Evolutionary conservation across 2,888 invertebrate species (phyloP).

Genomic region (Onchidella celtica): DNA sequence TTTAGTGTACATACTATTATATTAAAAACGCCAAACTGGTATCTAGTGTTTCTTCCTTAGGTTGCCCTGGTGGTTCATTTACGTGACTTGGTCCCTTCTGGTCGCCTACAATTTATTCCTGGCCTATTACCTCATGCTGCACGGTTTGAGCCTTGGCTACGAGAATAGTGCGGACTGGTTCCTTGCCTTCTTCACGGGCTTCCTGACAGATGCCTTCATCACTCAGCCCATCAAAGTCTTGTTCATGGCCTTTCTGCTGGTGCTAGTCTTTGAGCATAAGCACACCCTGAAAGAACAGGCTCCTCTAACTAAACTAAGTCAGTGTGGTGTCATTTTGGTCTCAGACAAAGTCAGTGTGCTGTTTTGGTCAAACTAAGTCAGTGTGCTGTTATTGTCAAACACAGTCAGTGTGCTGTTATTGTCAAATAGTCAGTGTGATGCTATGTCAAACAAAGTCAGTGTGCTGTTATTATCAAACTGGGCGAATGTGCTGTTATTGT

Average conservation of each 20-base stretch:
- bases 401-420: too few species aligned
- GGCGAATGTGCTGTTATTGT: too few species aligned
- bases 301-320: constrained; percentile 29
- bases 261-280: constrained; percentile 59
- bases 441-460: too few species aligned
- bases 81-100: constrained; percentile 67
- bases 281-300: constrained; percentile 23
- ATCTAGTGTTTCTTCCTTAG: constrained; percentile 52
- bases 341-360: constrained; percentile 15
- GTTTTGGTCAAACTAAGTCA: too few species aligned
- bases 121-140: constrained; percentile 73
- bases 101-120: constrained; percentile 58
- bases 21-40: too few species aligned
- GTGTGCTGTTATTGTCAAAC: too few species aligned
- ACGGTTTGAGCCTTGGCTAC: constrained; percentile 74
- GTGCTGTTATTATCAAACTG: too few species aligned
- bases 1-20: too few species aligned
- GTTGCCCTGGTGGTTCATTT: constrained; percentile 75
- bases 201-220: constrained; percentile 65
- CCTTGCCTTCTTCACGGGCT: constrained; percentile 71
- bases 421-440: too few species aligned
- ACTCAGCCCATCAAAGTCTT: constrained; percentile 68
- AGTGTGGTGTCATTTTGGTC: neutral
- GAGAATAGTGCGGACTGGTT: constrained; percentile 70
- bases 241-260: constrained; percentile 60